A percentile compares a stretch with the other conserved stretches of the same genome.
Evolutionary conservation across 2,888 invertebrate species (phyloP).

Genomic region (Sycophila texana): DNA sequence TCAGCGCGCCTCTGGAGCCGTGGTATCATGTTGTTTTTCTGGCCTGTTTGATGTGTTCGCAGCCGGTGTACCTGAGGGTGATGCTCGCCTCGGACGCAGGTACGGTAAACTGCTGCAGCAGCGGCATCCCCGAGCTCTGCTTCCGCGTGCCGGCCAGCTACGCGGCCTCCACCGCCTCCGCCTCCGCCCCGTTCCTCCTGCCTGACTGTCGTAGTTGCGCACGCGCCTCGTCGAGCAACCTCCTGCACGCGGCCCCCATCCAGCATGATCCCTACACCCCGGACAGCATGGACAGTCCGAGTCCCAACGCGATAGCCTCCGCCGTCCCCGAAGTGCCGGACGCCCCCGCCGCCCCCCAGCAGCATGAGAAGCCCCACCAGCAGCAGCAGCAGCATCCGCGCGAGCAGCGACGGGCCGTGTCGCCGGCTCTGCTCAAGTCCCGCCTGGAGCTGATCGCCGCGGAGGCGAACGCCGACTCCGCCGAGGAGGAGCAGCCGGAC

Average conservation of each 20-base stretch:
- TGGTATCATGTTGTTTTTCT: background rate
- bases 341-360: background rate
- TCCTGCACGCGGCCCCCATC: slow-evolving; percentile 78
- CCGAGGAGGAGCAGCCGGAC: slow-evolving; percentile 11
- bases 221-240: slow-evolving; percentile 62
- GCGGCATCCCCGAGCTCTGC: slow-evolving; percentile 70
- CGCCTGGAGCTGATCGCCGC: slow-evolving; percentile 67
- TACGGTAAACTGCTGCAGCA: slow-evolving; percentile 82
- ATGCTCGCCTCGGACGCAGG: slow-evolving; percentile 86
- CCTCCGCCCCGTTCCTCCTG: slow-evolving; percentile 53
- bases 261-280: slow-evolving; percentile 87
- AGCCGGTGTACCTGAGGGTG: slow-evolving; percentile 89
- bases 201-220: slow-evolving; percentile 71
- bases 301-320: slow-evolving; percentile 76
- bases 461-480: slow-evolving; percentile 35
- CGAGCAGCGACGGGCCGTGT: slow-evolving; percentile 66
- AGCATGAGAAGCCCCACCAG: background rate
- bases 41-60: slow-evolving; percentile 62
- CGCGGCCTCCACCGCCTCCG: slow-evolving; percentile 46
- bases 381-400: background rate
- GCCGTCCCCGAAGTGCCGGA: slow-evolving; percentile 40
- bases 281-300: slow-evolving; percentile 87
- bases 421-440: slow-evolving; percentile 70
- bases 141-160: slow-evolving; percentile 73
- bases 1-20: too few species aligned